Evolutionary conservation across 2,797 vertebrate species (phyloP), one percentile per base, ranked within the genome.

Genomic region (Gallinago nigripennis): DNA sequence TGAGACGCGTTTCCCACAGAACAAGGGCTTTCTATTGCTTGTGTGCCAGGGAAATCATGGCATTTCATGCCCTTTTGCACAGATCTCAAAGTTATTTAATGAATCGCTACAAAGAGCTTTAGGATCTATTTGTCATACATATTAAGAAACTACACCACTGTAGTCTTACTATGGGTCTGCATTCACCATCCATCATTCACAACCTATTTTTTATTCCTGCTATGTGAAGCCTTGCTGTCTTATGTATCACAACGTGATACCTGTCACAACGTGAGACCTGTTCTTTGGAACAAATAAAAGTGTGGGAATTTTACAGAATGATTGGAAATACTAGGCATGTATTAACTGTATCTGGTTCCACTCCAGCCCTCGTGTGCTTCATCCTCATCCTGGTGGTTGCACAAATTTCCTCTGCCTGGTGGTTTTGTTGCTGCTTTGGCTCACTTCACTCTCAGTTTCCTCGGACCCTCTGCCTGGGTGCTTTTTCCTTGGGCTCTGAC

Each of bases 401-500:
- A 14, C 1, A 2, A 6, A 1, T 61, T 15, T 72, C 51, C 20
- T 70, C 17, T 1, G 3, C 16, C 5, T 35, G 21, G 24, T 8
- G 33, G 6, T 80, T 81, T 58, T 16, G 3, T 54, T 46, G 13
- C 51, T 45, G 13, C 12, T 17, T 58, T 56, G 65, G 24, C 35
- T 46, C 45, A 46, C 45, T 46, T 86, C 16, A 5, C 11, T 68
- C 61, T 53, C 17, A 4, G 54, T 37, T 73, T 10, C 8, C 9
- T n/a, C 1, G 0, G 15, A 39, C 5, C 2, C 30, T 5, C 17
- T 39, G 4, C 19, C n/a, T 28, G 8, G 27, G 10, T 68, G 9
- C 18, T 77, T 81, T 53, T 66, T 85, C n/a, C 12, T 27, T 61
- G 20, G 23, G 8, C n/a, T 86, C 28, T 86, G 41, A 41, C 30